These are phyloP conservation scores for Sebastes matsubarae DNA, from an alignment of 2,797 vertebrate species.

Conservation along the genomic window DNA sequence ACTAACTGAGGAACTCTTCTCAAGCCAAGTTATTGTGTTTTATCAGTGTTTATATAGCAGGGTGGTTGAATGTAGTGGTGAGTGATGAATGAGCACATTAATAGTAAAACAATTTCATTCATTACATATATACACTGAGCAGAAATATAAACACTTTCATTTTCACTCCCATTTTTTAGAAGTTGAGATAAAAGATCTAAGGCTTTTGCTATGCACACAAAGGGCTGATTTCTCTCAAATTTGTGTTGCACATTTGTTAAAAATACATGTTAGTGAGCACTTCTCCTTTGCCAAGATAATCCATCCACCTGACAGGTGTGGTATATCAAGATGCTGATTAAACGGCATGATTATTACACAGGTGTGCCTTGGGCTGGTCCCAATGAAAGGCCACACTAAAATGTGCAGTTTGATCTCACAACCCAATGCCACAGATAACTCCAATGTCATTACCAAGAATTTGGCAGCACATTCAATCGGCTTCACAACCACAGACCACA, in stretches of 20 bases:
- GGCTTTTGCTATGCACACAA: background rate
- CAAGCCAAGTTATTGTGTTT: conserved; percentile 37
- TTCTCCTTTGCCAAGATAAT: background rate
- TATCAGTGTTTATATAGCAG: conserved; percentile 37
- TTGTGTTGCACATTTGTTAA: background rate
- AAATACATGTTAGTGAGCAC: too few relatives aligned
- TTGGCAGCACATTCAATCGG: too few relatives aligned
- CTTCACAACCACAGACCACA: too few relatives aligned
- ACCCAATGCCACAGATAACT: background rate
- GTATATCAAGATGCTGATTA: background rate
- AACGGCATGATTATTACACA: background rate
- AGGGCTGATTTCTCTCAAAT: background rate
- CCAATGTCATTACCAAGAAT: too few relatives aligned
- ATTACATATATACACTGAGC: background rate
- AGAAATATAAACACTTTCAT: too few relatives aligned
- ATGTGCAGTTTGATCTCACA: background rate
- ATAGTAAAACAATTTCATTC: background rate
- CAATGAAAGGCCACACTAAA: background rate
- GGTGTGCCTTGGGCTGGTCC: background rate
- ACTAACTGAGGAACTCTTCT: conserved; percentile 12
- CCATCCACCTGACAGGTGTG: too few relatives aligned
- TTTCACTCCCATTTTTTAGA: too few relatives aligned
- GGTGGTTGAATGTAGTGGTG: background rate
- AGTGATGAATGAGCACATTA: conserved; percentile 23
- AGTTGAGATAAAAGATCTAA: background rate